Percentiles rank a stretch among this genome's conserved stretches.
These are phyloP conservation scores for Limonius californicus DNA, from an alignment of 1,140 invertebrate genomes.

Conservation along the genomic window DNA sequence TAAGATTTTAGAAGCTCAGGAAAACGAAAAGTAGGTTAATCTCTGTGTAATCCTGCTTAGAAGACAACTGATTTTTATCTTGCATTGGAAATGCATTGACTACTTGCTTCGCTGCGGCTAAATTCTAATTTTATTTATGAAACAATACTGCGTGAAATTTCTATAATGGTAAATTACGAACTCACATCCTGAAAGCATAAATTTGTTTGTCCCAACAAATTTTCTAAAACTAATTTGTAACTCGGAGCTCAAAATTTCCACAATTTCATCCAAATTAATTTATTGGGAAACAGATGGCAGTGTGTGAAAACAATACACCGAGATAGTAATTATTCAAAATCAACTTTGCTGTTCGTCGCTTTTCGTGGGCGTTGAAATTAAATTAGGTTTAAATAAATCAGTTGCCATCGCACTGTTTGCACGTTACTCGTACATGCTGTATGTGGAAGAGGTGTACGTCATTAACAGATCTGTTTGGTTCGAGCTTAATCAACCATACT, in stretches of 20 bases:
- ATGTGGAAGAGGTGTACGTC: slow-evolving; percentile 1
- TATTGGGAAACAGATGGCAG: neutral
- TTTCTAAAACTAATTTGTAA: too few relatives aligned
- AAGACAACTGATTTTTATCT: too few relatives aligned
- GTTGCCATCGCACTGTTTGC: neutral
- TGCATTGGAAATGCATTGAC: too few relatives aligned
- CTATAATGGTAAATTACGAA: too few relatives aligned
- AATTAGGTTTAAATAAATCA: slow-evolving; percentile 12
- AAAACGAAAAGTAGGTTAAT: too few relatives aligned
- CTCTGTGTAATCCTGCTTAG: too few relatives aligned
- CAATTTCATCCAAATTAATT: neutral
- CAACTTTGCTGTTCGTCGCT: slow-evolving; percentile 7
- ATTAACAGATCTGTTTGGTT: neutral
- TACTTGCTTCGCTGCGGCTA: too few relatives aligned
- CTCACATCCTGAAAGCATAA: too few relatives aligned
- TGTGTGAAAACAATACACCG: neutral
- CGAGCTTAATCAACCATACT: neutral
- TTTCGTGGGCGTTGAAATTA: slow-evolving; percentile 4
- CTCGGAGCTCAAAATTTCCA: neutral
- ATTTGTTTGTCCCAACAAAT: too few relatives aligned
- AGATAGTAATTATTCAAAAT: slow-evolving; percentile 10
- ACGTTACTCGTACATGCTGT: neutral
- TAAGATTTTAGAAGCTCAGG: too few relatives aligned
- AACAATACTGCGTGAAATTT: too few relatives aligned
- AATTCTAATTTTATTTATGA: too few relatives aligned